Conservation (phyloP, 92 coral and sea anemone genomes). For the Epizoanthus ramosus region DNA sequence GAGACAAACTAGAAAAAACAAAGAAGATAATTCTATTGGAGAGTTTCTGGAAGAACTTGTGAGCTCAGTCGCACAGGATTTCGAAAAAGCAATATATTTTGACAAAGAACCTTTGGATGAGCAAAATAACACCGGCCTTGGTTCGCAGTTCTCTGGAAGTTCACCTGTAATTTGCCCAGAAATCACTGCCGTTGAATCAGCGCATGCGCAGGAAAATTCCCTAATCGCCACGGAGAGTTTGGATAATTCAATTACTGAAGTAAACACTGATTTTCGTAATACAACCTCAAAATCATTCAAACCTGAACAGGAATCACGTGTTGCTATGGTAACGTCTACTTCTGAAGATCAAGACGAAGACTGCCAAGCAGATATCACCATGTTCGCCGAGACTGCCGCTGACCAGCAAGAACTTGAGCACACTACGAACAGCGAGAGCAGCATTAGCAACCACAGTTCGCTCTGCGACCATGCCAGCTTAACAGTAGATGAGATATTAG, state of each 20-base stretch:
- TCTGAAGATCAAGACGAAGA: background rate
- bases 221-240: background rate
- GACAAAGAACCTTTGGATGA: background rate
- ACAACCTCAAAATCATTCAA: background rate
- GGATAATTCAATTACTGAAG: background rate
- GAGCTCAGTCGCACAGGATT: constrained; percentile 17
- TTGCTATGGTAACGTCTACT: constrained; percentile 5
- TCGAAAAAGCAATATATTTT: background rate
- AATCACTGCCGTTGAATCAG: background rate
- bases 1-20: background rate
- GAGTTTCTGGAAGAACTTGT: constrained; percentile 26
- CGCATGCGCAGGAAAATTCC: background rate
- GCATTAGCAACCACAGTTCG: background rate
- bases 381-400: background rate
- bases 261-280: background rate
- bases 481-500: background rate
- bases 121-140: background rate
- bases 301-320: background rate
- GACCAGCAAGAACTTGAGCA: background rate
- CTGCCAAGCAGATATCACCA: background rate
- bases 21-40: background rate
- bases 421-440: background rate
- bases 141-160: background rate
- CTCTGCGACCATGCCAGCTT: background rate
- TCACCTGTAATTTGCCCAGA: background rate